phyloP scores from a whole-genome alignment of 2,888 invertebrate genomes.

The Nymphalis c-album region DNA sequence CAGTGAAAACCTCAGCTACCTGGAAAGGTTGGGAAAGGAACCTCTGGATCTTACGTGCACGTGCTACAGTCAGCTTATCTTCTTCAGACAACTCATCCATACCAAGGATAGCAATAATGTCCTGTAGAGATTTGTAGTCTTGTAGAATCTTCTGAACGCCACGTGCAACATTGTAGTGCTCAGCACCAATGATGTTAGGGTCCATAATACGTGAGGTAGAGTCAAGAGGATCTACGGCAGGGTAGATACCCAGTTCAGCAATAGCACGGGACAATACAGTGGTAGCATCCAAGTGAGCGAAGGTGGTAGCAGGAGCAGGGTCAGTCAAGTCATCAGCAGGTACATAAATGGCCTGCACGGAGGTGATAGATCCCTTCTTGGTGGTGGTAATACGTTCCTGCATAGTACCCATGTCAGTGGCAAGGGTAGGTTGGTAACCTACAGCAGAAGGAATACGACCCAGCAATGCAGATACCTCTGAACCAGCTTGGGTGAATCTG shows the following conservation, averaged over 20 bases:
- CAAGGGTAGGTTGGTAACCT: slow-evolving; percentile 97
- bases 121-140: slow-evolving; percentile 87
- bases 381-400: slow-evolving; percentile 98
- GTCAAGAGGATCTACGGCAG: slow-evolving; percentile 96
- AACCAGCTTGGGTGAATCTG: slow-evolving; percentile 95
- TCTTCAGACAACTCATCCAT: slow-evolving; percentile 94
- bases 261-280: slow-evolving; percentile 96
- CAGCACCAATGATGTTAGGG: slow-evolving; percentile 93
- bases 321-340: slow-evolving; percentile 98
- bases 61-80: slow-evolving; percentile 95
- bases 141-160: slow-evolving; percentile 96
- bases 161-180: slow-evolving; percentile 94
- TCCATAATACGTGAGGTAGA: slow-evolving; percentile 97
- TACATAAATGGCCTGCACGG: slow-evolving; percentile 97
- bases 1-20: slow-evolving; percentile 97
- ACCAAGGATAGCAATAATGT: slow-evolving; percentile 97
- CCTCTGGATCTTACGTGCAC: slow-evolving; percentile 96
- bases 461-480: slow-evolving; percentile 93
- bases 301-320: slow-evolving; percentile 97
- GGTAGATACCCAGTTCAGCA: slow-evolving; percentile 96
- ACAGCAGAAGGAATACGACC: slow-evolving; percentile 98
- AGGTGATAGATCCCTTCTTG: slow-evolving; percentile 96
- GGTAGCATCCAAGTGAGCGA: slow-evolving; percentile 97
- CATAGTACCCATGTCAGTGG: slow-evolving; percentile 99
- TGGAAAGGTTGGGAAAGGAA: slow-evolving; percentile 97